Evolutionary conservation across 2,113 vertebrate genomes (phyloP).

Genomic region (Notarius lentiginosus): DNA sequence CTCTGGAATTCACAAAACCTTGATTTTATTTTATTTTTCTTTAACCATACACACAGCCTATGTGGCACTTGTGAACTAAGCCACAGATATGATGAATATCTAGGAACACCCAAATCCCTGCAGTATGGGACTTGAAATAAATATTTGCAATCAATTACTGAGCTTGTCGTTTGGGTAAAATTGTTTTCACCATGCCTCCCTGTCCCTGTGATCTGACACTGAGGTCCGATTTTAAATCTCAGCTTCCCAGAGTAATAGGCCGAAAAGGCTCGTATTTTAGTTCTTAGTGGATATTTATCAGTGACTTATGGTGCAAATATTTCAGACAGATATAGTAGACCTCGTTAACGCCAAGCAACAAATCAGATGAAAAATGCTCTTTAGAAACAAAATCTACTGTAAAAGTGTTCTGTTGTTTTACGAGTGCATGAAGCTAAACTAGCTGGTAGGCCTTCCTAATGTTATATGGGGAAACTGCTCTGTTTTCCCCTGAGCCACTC

Average conservation of each 20-base stretch:
- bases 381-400: conserved; percentile 19
- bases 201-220: not conserved
- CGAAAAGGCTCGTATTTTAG: not conserved
- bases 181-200: not conserved
- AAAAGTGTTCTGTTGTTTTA: conserved; percentile 30
- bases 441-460: not conserved
- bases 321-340: conserved; percentile 20
- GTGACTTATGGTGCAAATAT: conserved; percentile 8
- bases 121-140: not conserved
- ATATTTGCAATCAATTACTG: not conserved
- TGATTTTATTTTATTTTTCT: not conserved
- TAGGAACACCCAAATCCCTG: not conserved
- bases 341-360: not conserved
- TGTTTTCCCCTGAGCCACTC: conserved; percentile 43
- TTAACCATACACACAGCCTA: not conserved
- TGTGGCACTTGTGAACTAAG: not conserved
- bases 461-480: conserved; percentile 40
- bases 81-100: not conserved
- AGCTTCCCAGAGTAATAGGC: not conserved
- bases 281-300: conserved; percentile 26
- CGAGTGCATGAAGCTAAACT: not conserved
- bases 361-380: conserved; percentile 14
- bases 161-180: not conserved
- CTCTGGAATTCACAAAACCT: not conserved
- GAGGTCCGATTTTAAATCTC: not conserved